Base-by-base conservation (phyloP, 1,140 invertebrate species). In the Diachasmimorpha longicaudata region DNA sequence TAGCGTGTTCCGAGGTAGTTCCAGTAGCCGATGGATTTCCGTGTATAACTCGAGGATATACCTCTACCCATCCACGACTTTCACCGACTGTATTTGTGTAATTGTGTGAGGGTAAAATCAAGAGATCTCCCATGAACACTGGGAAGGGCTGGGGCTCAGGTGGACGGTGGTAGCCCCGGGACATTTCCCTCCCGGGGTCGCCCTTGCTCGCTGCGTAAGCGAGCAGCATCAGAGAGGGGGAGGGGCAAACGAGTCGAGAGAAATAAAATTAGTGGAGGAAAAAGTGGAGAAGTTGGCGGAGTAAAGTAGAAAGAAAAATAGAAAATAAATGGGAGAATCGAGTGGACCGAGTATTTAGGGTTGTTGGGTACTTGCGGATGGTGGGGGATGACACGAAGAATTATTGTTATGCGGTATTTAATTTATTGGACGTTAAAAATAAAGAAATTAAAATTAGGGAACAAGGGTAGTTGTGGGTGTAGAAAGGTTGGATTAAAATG, bases 281-380 rank as follows among this genome's bases (percentile, higher is more conserved):
- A 63, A 63, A 63, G 21, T 23, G 21, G 21, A 14, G 10, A 63
- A 63, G 14, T 25, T 25, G 58, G 21, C 5, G 9, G 48, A 55
- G 19, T 81, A 81, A 78, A 77, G 37, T 46, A 46, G 75, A 48
- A 25, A 1, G 39, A 52, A 19, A 78, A 78, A 81, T 80, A 67
- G 81, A 4, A 42, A 42, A 31, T 31, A 3, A 31, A 31, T 1
- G 39, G 11, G 39, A 42, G 39, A 42, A 42, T 42, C 0, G 39
- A 42, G 39, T 42, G 39, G 39, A 42, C 39, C 39, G 13, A 42
- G 39, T 42, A 42, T 42, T 42, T 42, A 42, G 39, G 4, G 39
- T 42, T 11, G 39, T 42, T 42, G 13, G 6, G 31, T 6, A 31
- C 31, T 31, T 31, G 31, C 6, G 31, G 31, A 31, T 31, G 31